phyloP scores from a whole-genome alignment of 2,797 vertebrate genomes.

The Sebastes miniatus region DNA sequence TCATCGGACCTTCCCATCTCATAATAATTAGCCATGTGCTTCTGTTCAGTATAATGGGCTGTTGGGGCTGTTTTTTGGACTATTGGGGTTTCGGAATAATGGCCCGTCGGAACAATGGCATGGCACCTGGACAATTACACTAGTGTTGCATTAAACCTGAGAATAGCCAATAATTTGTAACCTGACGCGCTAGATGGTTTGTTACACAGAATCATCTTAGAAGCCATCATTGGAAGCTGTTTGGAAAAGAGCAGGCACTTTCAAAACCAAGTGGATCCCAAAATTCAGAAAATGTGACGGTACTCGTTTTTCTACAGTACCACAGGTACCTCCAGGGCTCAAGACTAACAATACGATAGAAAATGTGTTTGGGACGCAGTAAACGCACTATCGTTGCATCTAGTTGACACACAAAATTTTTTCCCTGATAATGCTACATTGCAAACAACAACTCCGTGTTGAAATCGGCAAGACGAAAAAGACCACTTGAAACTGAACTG shows the following conservation, averaged over 20 bases:
- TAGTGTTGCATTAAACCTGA: neutral
- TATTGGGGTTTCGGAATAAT: neutral
- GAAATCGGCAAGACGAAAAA: neutral
- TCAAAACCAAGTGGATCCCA: neutral
- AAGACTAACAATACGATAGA: neutral
- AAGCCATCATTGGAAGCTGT: neutral
- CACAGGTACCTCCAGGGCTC: too few species aligned
- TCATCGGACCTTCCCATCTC: neutral
- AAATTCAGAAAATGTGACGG: neutral
- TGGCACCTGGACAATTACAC: neutral
- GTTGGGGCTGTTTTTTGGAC: neutral
- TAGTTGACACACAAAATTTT: rapidly evolving
- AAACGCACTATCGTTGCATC: neutral
- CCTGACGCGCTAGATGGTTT: neutral
- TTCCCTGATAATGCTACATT: neutral
- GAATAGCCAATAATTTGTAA: neutral
- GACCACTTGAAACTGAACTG: neutral
- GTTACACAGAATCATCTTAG: neutral
- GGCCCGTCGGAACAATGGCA: neutral
- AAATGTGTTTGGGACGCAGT: neutral
- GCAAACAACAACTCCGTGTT: neutral
- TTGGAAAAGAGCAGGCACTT: neutral
- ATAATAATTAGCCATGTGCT: neutral
- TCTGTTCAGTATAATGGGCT: neutral
- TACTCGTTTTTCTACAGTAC: too few species aligned